Conservation (phyloP, 2,797 vertebrate genomes). For the Sebastes hubbsi region DNA sequence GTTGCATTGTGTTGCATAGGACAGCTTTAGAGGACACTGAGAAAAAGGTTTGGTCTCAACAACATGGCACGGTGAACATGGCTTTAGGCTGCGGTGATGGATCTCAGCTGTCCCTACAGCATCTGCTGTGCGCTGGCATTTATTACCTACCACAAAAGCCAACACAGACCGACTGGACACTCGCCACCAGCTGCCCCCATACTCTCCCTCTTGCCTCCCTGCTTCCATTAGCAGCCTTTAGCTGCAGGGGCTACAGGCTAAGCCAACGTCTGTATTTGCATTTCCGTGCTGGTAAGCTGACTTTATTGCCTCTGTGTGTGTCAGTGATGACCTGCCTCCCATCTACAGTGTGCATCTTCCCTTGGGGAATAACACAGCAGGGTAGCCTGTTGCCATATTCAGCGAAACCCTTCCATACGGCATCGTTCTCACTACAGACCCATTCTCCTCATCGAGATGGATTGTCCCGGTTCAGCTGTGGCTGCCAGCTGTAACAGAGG, state of each 20-base stretch:
- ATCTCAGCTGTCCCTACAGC: constrained; percentile 73
- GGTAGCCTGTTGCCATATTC: constrained; percentile 20
- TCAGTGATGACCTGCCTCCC: constrained; percentile 19
- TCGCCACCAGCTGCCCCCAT: constrained; percentile 51
- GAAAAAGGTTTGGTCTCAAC: constrained; percentile 17
- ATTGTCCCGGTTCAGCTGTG: constrained; percentile 63
- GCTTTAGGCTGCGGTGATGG: constrained; percentile 63
- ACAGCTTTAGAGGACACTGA: constrained; percentile 2
- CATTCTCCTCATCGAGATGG: constrained; percentile 60
- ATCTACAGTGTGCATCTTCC: not conserved
- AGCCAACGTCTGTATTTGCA: constrained; percentile 28
- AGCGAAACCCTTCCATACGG: constrained; percentile 4
- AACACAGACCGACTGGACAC: constrained; percentile 65
- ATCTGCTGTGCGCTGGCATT: constrained; percentile 79
- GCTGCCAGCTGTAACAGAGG: constrained; percentile 67
- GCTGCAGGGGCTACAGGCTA: constrained; percentile 9
- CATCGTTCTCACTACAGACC: constrained; percentile 46
- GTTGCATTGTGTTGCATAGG: not conserved
- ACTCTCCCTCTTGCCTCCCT: not conserved
- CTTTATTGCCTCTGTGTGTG: not conserved
- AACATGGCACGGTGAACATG: constrained; percentile 37
- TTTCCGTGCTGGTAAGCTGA: constrained; percentile 16
- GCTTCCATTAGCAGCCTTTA: constrained; percentile 43
- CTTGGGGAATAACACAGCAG: constrained; percentile 18
- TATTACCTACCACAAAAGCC: constrained; percentile 59